Evolutionary conservation across 2,113 vertebrate genomes (phyloP).

Genomic region (Anser cygnoides): DNA sequence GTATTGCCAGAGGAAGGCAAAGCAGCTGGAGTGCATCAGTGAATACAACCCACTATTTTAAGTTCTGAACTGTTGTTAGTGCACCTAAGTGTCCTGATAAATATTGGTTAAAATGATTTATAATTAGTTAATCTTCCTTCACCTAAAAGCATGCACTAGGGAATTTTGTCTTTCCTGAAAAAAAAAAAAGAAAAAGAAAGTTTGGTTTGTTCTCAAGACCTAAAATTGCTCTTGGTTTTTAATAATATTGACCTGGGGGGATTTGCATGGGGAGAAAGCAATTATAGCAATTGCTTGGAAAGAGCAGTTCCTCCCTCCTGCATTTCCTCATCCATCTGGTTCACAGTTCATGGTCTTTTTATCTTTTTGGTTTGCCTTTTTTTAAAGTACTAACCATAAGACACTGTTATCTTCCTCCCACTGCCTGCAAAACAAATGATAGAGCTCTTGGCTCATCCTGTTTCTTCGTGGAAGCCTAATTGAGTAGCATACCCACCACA

Average conservation of each 20-base stretch:
- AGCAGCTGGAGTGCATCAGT: background rate
- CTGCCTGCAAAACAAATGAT: background rate
- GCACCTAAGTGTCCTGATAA: background rate
- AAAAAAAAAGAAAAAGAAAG: background rate
- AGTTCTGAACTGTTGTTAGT: background rate
- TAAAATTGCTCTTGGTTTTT: background rate
- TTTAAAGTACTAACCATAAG: background rate
- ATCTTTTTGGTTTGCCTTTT: background rate
- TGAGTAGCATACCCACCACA: background rate
- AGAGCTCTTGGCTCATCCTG: background rate
- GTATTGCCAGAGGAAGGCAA: background rate
- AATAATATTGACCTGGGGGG: background rate
- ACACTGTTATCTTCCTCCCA: background rate
- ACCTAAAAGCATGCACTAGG: background rate
- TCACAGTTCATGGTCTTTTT: background rate
- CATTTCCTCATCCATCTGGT: background rate
- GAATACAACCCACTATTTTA: background rate
- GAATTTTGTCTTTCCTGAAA: background rate
- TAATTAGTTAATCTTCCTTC: background rate
- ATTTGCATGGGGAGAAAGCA: background rate
- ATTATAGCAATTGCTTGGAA: constrained; percentile 28
- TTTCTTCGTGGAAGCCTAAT: background rate
- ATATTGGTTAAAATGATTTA: background rate
- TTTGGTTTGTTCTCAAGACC: background rate
- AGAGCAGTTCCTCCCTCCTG: background rate